Conservation (phyloP, 64 coral and sea anemone species). For the Dendronephthya gigantea region DNA sequence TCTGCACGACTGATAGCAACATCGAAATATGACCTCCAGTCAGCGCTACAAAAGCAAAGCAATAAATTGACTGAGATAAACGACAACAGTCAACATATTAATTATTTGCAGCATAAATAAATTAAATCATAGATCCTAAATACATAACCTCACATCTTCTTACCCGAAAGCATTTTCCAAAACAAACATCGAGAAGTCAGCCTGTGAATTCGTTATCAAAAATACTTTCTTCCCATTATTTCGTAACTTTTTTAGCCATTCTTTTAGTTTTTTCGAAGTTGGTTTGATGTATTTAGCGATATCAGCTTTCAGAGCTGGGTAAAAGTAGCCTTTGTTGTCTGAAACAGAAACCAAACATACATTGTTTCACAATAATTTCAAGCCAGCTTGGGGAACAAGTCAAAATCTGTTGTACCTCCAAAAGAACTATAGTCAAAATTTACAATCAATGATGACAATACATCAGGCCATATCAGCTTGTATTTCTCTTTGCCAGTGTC, state of each 20-base stretch:
- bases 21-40: slow-evolving; percentile 12
- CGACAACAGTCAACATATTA: too few relatives aligned
- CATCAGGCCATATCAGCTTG: slow-evolving; percentile 53
- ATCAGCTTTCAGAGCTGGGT: slow-evolving; percentile 36
- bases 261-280: slow-evolving; percentile 49
- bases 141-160: too few relatives aligned
- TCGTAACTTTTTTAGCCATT: slow-evolving; percentile 55
- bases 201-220: slow-evolving; percentile 76
- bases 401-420: slow-evolving; percentile 28
- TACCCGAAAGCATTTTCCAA: slow-evolving; percentile 84
- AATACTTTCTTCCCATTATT: slow-evolving; percentile 50
- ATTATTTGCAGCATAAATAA: too few relatives aligned
- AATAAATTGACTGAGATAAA: too few relatives aligned
- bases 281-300: slow-evolving; percentile 59
- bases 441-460: slow-evolving; percentile 22
- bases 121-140: too few relatives aligned
- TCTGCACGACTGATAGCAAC: not conserved
- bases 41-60: not conserved
- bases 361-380: not conserved
- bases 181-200: slow-evolving; percentile 71
- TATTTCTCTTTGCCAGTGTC: slow-evolving; percentile 44
- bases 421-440: slow-evolving; percentile 44
- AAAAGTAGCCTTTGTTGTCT: slow-evolving; percentile 67
- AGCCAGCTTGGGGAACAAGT: not conserved
- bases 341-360: not conserved